Evolutionary conservation across 2,797 vertebrate genomes (phyloP).

Genomic region (Champsocephalus gunnari): DNA sequence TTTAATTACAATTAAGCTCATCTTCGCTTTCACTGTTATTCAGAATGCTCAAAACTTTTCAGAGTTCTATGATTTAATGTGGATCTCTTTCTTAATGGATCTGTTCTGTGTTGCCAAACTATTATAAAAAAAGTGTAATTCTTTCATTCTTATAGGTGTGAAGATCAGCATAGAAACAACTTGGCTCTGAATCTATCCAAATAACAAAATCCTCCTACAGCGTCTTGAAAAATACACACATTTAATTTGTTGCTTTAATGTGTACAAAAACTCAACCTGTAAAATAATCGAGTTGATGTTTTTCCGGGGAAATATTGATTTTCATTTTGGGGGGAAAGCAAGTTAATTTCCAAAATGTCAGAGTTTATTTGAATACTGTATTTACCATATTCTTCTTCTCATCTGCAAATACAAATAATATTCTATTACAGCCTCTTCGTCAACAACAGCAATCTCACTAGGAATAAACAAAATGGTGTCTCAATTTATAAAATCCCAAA

Average conservation of each 20-base stretch:
- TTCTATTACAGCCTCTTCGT: not conserved
- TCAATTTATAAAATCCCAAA: not conserved
- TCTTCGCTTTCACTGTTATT: constrained; percentile 37
- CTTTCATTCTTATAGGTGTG: not conserved
- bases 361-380: constrained; percentile 10
- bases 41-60: constrained; percentile 33
- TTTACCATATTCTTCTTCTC: no score
- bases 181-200: not conserved
- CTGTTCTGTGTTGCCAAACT: not conserved
- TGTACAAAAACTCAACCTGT: not conserved
- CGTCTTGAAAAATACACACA: not conserved
- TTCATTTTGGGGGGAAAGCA: not conserved
- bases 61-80: constrained; percentile 18
- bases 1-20: constrained; percentile 65
- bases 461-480: not conserved
- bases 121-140: not conserved
- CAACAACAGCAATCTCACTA: not conserved
- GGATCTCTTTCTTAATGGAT: not conserved
- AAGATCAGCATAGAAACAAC: not conserved
- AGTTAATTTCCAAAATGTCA: not conserved
- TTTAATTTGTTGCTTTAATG: not conserved
- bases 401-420: not conserved
- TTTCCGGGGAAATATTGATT: not conserved
- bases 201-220: not conserved
- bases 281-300: not conserved